A percentile compares a stretch with the other conserved stretches of the same genome.
Conservation (phyloP, 1,140 invertebrate genomes). For the Rhizoglyphus robini region DNA sequence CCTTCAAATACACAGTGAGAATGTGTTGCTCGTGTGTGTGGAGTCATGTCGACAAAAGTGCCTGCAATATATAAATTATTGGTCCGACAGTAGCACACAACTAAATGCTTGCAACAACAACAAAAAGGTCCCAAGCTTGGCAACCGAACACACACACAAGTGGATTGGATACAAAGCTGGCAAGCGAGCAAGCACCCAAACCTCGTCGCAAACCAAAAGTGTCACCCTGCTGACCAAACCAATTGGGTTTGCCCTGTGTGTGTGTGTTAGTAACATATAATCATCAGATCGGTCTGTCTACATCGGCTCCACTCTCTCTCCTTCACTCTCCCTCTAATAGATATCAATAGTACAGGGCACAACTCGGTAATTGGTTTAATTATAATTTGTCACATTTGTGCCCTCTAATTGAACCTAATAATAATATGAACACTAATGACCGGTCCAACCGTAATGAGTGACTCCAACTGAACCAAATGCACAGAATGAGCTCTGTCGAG, state of each 20-base stretch:
- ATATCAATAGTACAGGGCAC: neutral
- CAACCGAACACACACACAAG: no score
- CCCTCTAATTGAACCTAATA: neutral
- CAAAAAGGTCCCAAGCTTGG: neutral
- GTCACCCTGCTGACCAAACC: neutral
- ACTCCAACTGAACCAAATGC: no score
- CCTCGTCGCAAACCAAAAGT: neutral
- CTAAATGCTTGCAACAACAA: neutral
- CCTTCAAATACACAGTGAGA: no score
- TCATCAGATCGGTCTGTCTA: neutral
- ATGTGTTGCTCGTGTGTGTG: no score
- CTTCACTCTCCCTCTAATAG: neutral
- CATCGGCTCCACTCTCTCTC: neutral
- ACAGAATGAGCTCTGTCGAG: no score
- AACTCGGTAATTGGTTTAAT: neutral
- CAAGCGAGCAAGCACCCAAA: no score
- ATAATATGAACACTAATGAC: neutral
- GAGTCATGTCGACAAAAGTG: no score
- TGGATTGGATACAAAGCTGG: no score
- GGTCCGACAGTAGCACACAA: neutral
- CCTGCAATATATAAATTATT: no score
- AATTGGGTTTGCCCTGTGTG: neutral
- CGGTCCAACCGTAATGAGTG: neutral
- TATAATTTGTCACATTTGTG: neutral
- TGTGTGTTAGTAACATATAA: neutral